phyloP scores from a whole-genome alignment of 2,113 vertebrate genomes.

The Eulemur rufifrons region DNA sequence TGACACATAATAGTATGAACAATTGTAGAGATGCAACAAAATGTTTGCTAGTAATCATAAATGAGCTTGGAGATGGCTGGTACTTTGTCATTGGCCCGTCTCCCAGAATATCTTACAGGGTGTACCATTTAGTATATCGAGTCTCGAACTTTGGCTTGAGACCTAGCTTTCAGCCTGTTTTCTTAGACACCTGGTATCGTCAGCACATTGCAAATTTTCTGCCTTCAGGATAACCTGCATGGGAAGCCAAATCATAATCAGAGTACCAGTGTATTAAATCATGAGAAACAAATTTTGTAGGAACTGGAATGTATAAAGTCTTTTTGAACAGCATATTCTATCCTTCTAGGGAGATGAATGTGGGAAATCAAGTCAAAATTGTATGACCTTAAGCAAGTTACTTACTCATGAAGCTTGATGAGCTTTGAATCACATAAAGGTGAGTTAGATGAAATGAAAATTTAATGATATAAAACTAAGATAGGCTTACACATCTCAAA shows the following conservation, averaged over 20 bases:
- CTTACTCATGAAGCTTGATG: background rate
- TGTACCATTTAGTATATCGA: background rate
- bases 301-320: background rate
- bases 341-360: background rate
- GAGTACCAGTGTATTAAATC: background rate
- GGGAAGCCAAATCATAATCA: background rate
- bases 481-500: background rate
- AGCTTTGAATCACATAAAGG: conserved; percentile 1
- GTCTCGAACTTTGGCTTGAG: conserved; percentile 12
- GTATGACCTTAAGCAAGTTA: conserved; percentile 20
- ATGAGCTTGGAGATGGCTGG: background rate
- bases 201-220: background rate
- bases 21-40: background rate
- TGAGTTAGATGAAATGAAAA: background rate
- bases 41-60: background rate
- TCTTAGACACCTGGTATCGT: background rate
- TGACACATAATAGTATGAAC: background rate
- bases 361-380: conserved; percentile 18
- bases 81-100: background rate
- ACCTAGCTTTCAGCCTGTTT: background rate
- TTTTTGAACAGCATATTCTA: background rate
- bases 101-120: background rate
- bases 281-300: conserved; percentile 27
- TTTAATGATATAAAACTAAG: conserved; percentile 20
- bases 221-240: background rate